Evolutionary conservation across 2,888 invertebrate genomes (phyloP), one percentile per base, ranked within the genome.

Genomic region (Lapara coniferarum): DNA sequence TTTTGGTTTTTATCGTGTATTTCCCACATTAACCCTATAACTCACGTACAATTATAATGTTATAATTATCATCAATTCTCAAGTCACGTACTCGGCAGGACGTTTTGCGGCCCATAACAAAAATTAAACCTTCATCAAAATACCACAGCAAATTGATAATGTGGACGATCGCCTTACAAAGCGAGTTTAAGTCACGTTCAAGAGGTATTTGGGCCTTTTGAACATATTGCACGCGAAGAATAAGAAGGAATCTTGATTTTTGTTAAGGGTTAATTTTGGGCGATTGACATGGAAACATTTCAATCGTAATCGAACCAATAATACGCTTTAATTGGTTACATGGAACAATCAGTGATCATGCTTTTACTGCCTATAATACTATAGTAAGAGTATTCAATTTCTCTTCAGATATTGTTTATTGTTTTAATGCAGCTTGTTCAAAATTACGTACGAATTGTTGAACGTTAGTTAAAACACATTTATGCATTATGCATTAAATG

Each of bases 61-160:
- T 63, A 19, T 63, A 46, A 68, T 51, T n/a, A 25, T 56, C 37
- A 49, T 67, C n/a, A 51, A 51, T 46, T 37, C 12, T 6, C 51
- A 51, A 51, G 68, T 68, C 49, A 68, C 59, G 53, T 68, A 25
- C 10, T 46, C 7, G 13, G 59, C 44, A 19, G 19, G 30, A 16
- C 16, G 59, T 53, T 68, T 53, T 37, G 6, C 53, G 37, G 53
- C 44, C 52, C 59, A 68, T 59, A 51, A 58, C 6, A 51, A 68
- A 37, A 68, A 59, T 68, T 68, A 68, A 59, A 37, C 59, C 19
- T n/a, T 44, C n/a, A 57, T 59, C 56, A 59, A 66, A 69, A 70
- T 59, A 67, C 52, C 59, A 19, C 19, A 52, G 30, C 37, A 10
- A 52, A 68, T 68, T 52, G 68, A 16, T 58, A 57, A 67, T 51